Evolutionary conservation across 2,113 vertebrate genomes (phyloP).

Genomic region (Gadus chalcogrammus): DNA sequence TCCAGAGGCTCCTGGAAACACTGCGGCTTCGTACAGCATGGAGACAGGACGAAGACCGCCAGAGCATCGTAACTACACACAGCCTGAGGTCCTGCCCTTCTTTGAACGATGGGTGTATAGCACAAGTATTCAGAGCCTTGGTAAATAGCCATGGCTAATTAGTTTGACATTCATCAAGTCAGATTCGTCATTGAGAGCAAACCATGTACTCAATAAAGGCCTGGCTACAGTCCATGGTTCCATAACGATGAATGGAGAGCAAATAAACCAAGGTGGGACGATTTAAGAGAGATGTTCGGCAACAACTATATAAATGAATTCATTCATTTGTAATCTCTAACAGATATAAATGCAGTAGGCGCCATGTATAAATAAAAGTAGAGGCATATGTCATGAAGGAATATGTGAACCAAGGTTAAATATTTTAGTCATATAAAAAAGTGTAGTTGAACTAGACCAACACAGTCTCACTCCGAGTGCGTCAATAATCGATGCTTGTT

Average conservation of each 20-base stretch:
- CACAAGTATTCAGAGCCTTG: slow-evolving; percentile 6
- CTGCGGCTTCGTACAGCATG: too few relatives aligned
- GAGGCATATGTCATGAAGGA: not conserved
- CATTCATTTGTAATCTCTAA: too few relatives aligned
- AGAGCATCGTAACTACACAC: slow-evolving; percentile 21
- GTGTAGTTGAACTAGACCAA: too few relatives aligned
- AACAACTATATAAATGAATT: too few relatives aligned
- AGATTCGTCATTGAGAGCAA: slow-evolving; percentile 10
- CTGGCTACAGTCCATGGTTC: too few relatives aligned
- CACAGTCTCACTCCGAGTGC: too few relatives aligned
- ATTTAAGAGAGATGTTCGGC: too few relatives aligned
- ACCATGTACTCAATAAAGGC: slow-evolving; percentile 1
- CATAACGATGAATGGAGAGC: not conserved
- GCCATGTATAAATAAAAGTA: not conserved
- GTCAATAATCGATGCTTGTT: too few relatives aligned
- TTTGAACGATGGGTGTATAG: slow-evolving; percentile 22
- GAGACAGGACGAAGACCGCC: too few relatives aligned
- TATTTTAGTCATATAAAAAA: too few relatives aligned
- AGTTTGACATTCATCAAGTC: slow-evolving; percentile 9
- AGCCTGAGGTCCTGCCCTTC: slow-evolving; percentile 11
- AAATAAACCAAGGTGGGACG: not conserved
- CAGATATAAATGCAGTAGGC: not conserved
- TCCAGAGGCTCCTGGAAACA: too few relatives aligned
- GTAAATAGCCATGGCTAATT: slow-evolving; percentile 43
- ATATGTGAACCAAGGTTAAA: not conserved